Evolutionary conservation across 2,797 vertebrate genomes (phyloP).

Genomic region (Mareca strepera): DNA sequence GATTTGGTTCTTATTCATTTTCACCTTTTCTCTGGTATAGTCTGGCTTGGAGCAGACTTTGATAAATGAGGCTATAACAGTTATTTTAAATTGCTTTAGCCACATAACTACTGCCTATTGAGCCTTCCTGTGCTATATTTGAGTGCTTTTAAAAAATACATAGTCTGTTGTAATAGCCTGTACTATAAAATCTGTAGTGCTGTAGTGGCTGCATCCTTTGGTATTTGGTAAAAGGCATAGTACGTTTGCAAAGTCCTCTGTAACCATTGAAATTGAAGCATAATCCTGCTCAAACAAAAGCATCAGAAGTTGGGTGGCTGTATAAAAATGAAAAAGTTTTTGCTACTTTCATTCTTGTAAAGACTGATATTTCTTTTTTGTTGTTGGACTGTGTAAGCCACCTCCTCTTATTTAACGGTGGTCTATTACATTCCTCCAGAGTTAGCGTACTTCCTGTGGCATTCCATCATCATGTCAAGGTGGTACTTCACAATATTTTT

Average conservation of each 20-base stretch:
- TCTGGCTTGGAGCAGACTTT: neutral
- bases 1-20: neutral
- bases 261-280: neutral
- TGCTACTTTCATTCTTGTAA: neutral
- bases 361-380: neutral
- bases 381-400: neutral
- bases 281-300: neutral
- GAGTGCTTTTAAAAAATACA: neutral
- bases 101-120: neutral
- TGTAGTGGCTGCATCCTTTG: neutral
- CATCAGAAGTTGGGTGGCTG: neutral
- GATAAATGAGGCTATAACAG: neutral
- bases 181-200: neutral
- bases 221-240: neutral
- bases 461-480: constrained; percentile 80
- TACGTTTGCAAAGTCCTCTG: neutral
- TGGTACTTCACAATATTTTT: constrained; percentile 80
- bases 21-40: neutral
- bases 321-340: neutral
- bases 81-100: constrained; percentile 10
- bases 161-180: neutral
- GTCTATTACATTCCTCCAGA: constrained; percentile 58
- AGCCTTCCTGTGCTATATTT: neutral
- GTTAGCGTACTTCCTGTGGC: constrained; percentile 51
- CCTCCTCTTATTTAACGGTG: constrained; percentile 58